Percentiles rank a stretch among this genome's conserved stretches.
phyloP scores from a whole-genome alignment of 2,888 invertebrate species.

The Thereva unica region DNA sequence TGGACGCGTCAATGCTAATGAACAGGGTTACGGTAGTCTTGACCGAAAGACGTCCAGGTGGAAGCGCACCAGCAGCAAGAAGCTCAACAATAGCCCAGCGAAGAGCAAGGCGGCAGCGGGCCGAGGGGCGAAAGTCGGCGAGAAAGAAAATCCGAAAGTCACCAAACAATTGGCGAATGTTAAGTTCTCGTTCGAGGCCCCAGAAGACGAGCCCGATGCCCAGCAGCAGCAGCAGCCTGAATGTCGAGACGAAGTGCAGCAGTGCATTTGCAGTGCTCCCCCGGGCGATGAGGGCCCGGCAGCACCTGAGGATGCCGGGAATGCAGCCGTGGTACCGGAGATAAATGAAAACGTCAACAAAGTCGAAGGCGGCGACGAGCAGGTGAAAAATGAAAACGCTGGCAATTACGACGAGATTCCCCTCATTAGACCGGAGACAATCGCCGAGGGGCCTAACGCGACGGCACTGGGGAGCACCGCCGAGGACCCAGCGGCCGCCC shows the following conservation, averaged over 20 bases:
- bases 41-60: slow-evolving; percentile 20
- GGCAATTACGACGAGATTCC: slow-evolving; percentile 37
- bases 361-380: slow-evolving; percentile 12
- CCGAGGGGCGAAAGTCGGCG: not conserved
- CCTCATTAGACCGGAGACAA: slow-evolving; percentile 2
- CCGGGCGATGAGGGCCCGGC: not conserved
- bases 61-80: slow-evolving; percentile 21
- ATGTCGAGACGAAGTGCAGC: not conserved
- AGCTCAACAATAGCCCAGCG: slow-evolving; percentile 8
- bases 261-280: slow-evolving; percentile 3
- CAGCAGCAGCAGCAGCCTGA: too few relatives aligned
- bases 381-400: slow-evolving; percentile 22
- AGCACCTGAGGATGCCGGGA: not conserved
- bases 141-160: slow-evolving; percentile 25
- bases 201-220: not conserved
- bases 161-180: slow-evolving; percentile 36
- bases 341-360: slow-evolving; percentile 34
- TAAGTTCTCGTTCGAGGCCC: slow-evolving; percentile 24
- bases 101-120: slow-evolving; percentile 3
- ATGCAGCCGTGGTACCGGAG: not conserved
- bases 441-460: not conserved
- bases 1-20: slow-evolving; percentile 14
- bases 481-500: slow-evolving; percentile 22
- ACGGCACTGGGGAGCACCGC: slow-evolving; percentile 15
- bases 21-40: not conserved